phyloP scores from a whole-genome alignment of 2,888 invertebrate genomes.

The Galeopsomyia nigrocyanea region DNA sequence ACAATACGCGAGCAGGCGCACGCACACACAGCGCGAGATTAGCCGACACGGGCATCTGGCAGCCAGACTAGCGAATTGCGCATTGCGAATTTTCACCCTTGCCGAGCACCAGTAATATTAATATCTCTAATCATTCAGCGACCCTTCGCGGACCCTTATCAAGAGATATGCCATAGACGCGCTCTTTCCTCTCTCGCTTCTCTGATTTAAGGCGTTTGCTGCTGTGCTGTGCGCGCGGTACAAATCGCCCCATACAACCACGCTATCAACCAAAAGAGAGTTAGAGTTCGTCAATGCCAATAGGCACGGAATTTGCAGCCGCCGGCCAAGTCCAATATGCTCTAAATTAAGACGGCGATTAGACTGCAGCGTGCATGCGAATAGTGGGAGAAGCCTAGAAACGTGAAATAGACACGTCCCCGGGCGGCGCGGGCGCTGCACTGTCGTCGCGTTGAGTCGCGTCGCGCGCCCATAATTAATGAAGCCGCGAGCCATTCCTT shows the following conservation, averaged over 20 bases:
- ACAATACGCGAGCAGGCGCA: slow-evolving; percentile 7
- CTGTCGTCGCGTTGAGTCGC: slow-evolving; percentile 21
- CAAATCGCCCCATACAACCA: too few species aligned
- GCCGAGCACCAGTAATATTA: slow-evolving; percentile 60
- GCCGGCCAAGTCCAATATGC: too few species aligned
- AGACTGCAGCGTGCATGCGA: slow-evolving; percentile 44
- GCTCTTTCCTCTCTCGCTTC: slow-evolving; percentile 23
- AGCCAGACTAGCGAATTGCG: too few species aligned
- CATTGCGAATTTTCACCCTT: slow-evolving; percentile 59
- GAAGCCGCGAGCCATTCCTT: slow-evolving; percentile 49
- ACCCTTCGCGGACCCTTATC: slow-evolving; percentile 66
- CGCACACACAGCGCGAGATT: slow-evolving; percentile 23
- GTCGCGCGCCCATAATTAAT: slow-evolving; percentile 52
- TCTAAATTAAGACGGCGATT: slow-evolving; percentile 49
- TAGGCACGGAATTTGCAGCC: too few species aligned
- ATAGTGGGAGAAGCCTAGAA: slow-evolving; percentile 8
- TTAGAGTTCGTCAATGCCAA: too few species aligned
- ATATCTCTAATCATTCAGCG: slow-evolving; percentile 68
- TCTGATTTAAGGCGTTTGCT: slow-evolving; percentile 66
- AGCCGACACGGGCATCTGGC: slow-evolving; percentile 14
- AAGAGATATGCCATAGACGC: slow-evolving; percentile 61
- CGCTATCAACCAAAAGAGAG: slow-evolving; percentile 1
- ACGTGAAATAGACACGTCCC: slow-evolving; percentile 44
- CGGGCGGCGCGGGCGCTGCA: not conserved
- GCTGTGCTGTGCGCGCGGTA: slow-evolving; percentile 32